phyloP scores from a whole-genome alignment of 2,888 invertebrate genomes.

The Erebia palarica region DNA sequence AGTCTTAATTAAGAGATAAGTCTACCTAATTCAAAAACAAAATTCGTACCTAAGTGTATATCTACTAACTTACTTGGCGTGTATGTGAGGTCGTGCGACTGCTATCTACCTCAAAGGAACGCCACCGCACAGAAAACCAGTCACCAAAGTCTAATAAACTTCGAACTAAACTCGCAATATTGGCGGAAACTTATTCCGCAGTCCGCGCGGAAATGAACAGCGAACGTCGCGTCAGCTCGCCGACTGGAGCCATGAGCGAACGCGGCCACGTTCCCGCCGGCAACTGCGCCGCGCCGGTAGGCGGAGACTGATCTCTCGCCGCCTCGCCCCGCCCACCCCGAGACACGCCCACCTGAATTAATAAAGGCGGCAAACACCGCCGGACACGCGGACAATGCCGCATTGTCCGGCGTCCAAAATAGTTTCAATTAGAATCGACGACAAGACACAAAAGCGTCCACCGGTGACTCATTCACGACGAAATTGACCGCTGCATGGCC shows the following conservation, averaged over 20 bases:
- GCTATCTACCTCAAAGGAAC: constrained; percentile 26
- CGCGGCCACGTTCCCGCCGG: constrained; percentile 44
- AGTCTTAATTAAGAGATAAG: too few relatives aligned
- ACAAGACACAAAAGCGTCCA: constrained; percentile 73
- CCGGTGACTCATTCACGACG: constrained; percentile 68
- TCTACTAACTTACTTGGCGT: constrained; percentile 66
- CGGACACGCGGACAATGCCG: constrained; percentile 80
- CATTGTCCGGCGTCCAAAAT: constrained; percentile 80
- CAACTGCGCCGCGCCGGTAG: constrained; percentile 55
- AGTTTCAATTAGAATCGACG: constrained; percentile 81
- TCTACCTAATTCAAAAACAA: not conserved
- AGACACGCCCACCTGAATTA: constrained; percentile 77
- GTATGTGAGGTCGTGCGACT: constrained; percentile 63
- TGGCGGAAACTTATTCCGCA: constrained; percentile 53
- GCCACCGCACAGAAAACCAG: constrained; percentile 25
- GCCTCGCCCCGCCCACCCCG: constrained; percentile 63
- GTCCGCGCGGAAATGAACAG: constrained; percentile 61
- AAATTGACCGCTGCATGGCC: constrained; percentile 72
- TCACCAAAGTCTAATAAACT: constrained; percentile 30
- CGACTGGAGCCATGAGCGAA: constrained; percentile 58
- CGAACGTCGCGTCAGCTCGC: constrained; percentile 70
- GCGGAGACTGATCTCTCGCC: constrained; percentile 57
- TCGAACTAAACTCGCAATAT: constrained; percentile 37
- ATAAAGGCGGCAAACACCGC: constrained; percentile 80
- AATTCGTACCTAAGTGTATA: not conserved